Conservation (phyloP, 92 coral and sea anemone species). For the Montipora capitata region DNA sequence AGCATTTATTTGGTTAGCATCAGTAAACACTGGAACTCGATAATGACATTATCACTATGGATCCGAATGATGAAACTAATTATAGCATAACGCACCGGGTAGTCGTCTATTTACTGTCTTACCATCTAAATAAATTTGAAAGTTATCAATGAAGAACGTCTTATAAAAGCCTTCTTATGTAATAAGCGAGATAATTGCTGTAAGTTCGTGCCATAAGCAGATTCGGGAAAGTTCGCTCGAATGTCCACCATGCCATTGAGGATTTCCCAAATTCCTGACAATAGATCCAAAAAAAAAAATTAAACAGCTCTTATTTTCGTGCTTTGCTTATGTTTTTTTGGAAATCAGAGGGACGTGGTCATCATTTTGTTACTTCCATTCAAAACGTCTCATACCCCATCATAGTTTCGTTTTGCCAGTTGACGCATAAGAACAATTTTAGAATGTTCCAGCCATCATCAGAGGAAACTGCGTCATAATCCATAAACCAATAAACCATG, state of each 20-base stretch:
- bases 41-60: too few relatives aligned
- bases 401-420: too few relatives aligned
- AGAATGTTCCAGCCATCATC: too few relatives aligned
- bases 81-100: too few relatives aligned
- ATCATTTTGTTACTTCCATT: too few relatives aligned
- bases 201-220: neutral
- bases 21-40: too few relatives aligned
- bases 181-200: neutral
- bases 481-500: too few relatives aligned
- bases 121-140: neutral
- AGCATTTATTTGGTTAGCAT: neutral
- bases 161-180: conserved; percentile 4
- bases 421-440: too few relatives aligned
- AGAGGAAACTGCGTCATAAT: too few relatives aligned
- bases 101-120: neutral
- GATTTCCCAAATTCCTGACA: conserved; percentile 11
- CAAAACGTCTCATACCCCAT: too few relatives aligned
- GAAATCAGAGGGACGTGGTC: neutral
- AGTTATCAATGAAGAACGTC: neutral
- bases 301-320: neutral
- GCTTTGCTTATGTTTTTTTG: neutral
- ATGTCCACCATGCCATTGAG: conserved; percentile 14
- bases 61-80: too few relatives aligned
- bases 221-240: conserved; percentile 3
- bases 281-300: neutral